Evolutionary conservation across 2,888 invertebrate genomes (phyloP).

Genomic region (Loripinus fragilis): DNA sequence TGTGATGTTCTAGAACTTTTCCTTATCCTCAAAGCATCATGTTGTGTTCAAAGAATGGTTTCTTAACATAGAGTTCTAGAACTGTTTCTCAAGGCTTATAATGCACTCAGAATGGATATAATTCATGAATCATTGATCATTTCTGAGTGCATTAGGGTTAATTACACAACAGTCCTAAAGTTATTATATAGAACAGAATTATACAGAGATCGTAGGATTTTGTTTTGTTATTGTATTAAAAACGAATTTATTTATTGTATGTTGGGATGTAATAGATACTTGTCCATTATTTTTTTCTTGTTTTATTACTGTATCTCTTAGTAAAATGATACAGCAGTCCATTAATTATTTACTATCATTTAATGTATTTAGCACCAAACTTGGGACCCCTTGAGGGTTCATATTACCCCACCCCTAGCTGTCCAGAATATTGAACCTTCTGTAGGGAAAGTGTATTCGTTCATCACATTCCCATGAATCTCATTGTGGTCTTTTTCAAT

Average conservation of each 20-base stretch:
- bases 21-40: too few species aligned
- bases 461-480: background rate
- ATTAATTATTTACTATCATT: conserved; percentile 20
- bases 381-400: background rate
- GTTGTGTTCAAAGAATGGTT: too few species aligned
- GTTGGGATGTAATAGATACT: background rate
- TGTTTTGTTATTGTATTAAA: conserved; percentile 13
- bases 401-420: background rate
- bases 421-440: conserved; percentile 1
- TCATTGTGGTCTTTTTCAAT: too few species aligned
- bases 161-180: too few species aligned
- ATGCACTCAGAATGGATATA: too few species aligned
- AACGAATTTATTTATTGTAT: conserved; percentile 1
- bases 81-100: too few species aligned
- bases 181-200: too few species aligned
- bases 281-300: background rate
- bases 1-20: too few species aligned
- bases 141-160: too few species aligned
- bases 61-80: too few species aligned
- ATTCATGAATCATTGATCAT: too few species aligned
- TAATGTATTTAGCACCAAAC: conserved; percentile 10
- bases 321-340: conserved; percentile 12
- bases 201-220: too few species aligned
- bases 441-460: conserved; percentile 2
- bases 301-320: background rate